Conservation (phyloP, 2,113 vertebrate genomes). For the Pachyramphus minor region DNA sequence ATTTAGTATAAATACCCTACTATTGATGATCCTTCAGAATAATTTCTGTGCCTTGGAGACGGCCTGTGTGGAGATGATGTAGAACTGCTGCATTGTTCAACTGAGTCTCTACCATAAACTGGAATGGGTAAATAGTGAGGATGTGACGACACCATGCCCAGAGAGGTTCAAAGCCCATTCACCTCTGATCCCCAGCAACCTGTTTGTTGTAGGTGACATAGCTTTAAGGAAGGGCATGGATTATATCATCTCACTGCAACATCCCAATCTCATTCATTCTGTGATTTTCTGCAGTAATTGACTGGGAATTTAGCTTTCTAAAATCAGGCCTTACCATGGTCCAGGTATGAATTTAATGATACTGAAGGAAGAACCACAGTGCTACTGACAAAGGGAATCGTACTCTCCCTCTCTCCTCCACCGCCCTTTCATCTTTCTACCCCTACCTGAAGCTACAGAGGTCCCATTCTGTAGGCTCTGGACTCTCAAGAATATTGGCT, state of each 20-base stretch:
- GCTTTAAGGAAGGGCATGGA: background rate
- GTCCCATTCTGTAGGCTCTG: background rate
- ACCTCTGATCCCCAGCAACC: background rate
- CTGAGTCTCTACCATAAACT: background rate
- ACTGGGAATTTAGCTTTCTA: background rate
- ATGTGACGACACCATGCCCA: background rate
- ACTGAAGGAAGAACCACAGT: background rate
- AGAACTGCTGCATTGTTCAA: background rate
- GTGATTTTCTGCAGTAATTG: background rate
- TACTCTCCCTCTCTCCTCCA: background rate
- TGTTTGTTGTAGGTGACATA: background rate
- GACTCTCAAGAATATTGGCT: background rate
- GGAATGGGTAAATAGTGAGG: background rate
- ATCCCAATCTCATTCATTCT: background rate
- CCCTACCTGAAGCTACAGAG: background rate
- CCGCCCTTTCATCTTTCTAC: background rate
- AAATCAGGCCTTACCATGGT: background rate
- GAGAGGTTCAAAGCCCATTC: background rate
- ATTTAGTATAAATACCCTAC: background rate
- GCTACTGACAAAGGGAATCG: background rate
- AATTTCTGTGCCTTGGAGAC: background rate
- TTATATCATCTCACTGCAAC: background rate
- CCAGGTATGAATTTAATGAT: background rate
- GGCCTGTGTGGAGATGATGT: rapidly evolving
- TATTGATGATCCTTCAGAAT: background rate